These are phyloP conservation scores for Drosophila sordidapex DNA, from an alignment of 2,888 invertebrate species.

Conservation along the genomic window DNA sequence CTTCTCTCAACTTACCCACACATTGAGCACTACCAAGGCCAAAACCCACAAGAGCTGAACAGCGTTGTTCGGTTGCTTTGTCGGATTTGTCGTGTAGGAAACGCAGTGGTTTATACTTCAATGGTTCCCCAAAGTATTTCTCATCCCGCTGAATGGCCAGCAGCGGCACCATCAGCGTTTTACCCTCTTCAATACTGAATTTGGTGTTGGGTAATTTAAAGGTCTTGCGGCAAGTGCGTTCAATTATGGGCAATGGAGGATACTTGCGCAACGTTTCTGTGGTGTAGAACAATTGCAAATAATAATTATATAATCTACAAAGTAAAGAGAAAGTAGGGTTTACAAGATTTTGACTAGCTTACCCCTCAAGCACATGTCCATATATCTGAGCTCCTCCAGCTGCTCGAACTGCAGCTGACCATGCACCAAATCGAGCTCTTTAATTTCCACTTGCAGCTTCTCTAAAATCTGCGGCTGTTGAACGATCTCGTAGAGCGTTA, in stretches of 20 bases:
- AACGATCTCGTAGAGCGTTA: conserved; percentile 84
- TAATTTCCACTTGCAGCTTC: conserved; percentile 82
- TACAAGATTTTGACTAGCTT: background rate
- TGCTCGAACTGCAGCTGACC: conserved; percentile 81
- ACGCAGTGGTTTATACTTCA: conserved; percentile 85
- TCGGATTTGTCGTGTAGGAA: conserved; percentile 76
- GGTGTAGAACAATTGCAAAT: background rate
- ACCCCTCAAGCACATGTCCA: conserved; percentile 85
- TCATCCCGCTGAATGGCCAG: conserved; percentile 85
- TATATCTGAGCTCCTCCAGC: conserved; percentile 84
- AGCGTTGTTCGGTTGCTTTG: conserved; percentile 12
- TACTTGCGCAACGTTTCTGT: conserved; percentile 85
- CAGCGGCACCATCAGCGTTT: conserved; percentile 83
- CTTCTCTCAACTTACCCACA: conserved; percentile 77
- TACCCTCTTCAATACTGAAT: conserved; percentile 82
- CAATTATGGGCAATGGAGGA: conserved; percentile 84
- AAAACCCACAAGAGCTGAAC: conserved; percentile 80
- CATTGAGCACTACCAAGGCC: conserved; percentile 84
- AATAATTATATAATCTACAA: background rate
- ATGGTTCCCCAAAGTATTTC: conserved; percentile 84
- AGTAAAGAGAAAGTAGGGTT: background rate
- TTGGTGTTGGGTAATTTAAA: conserved; percentile 82
- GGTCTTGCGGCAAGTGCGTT: conserved; percentile 83
- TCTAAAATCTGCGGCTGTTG: conserved; percentile 83
- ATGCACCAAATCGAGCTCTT: conserved; percentile 54